Percentiles rank a stretch among this genome's conserved stretches.
Conservation (phyloP, 2,797 vertebrate species). For the Poecilia velifera region DNA sequence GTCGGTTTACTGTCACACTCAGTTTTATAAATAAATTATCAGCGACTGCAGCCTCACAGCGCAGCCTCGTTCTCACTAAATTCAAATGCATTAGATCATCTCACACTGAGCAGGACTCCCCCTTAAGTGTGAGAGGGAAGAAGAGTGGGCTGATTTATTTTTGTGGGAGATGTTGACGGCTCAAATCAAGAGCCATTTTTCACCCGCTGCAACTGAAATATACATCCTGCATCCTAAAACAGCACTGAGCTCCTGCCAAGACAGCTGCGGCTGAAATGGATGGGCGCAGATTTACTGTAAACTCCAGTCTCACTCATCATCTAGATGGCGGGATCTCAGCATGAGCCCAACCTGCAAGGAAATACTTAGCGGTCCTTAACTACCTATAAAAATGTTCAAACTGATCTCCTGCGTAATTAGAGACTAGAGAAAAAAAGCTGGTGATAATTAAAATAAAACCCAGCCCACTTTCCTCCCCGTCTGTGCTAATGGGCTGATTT, state of each 20-base stretch:
- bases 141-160: slow-evolving; percentile 41
- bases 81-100: slow-evolving; percentile 37
- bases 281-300: slow-evolving; percentile 53
- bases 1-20: slow-evolving; percentile 26
- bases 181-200: slow-evolving; percentile 39
- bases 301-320: slow-evolving; percentile 63
- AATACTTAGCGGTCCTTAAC: slow-evolving; percentile 70
- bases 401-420: slow-evolving; percentile 73
- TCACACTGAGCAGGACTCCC: slow-evolving; percentile 30
- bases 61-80: slow-evolving; percentile 14
- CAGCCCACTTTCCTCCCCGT: slow-evolving; percentile 24
- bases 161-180: slow-evolving; percentile 56
- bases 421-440: slow-evolving; percentile 64
- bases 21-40: slow-evolving; percentile 19
- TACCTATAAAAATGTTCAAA: slow-evolving; percentile 71
- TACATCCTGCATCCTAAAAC: slow-evolving; percentile 39
- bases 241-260: slow-evolving; percentile 25
- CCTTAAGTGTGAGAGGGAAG: slow-evolving; percentile 27
- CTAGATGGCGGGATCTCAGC: slow-evolving; percentile 75
- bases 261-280: slow-evolving; percentile 45
- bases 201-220: slow-evolving; percentile 48
- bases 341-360: slow-evolving; percentile 69
- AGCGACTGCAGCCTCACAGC: slow-evolving; percentile 13
- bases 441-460: slow-evolving; percentile 68
- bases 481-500: slow-evolving; percentile 48